Base-by-base conservation (phyloP, 2,888 invertebrate genomes). In the Drosophila formosana region DNA sequence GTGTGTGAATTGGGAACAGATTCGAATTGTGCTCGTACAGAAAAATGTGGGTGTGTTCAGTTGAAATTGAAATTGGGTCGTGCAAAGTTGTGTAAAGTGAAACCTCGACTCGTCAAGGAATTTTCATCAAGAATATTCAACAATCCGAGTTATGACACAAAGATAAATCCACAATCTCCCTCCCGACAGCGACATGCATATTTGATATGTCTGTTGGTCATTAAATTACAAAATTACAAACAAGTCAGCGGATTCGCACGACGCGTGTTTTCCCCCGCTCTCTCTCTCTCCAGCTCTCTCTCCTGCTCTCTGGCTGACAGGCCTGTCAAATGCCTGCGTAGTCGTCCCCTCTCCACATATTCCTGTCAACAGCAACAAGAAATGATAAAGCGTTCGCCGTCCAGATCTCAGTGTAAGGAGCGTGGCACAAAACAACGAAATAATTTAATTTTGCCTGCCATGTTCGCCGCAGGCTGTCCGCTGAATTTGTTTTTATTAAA, bases 401-500 rank as follows among this genome's bases (percentile, higher is more conserved):
- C 66, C 82, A 81, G 85, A 87, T 83, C 73, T 65, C 43, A 39
- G 43, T 25, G 41, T 52, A 76, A 62, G 62, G 53, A 57, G 52
- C 51, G 28, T 26, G 64, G 53, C 56, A 49, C 53, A 72, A 70
- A 80, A 80, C 73, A 78, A 68, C 66, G 72, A 89, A 89, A 89
- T 84, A 88, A 89, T 89, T 86, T 88, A 73, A 89, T 86, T 86
- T 89, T 68, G 69, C 74, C 73, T 86, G 88, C 79, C 85, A 86
- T 89, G 80, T 77, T 77, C 82, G 88, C 85, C 88, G 85, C 88
- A 80, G 85, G 85, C 78, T 66, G 70, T 71, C 86, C 82, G 89
- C 72, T 75, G 75, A 85, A 85, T 89, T 85, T 84, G 85, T 85
- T 84, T 85, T 85, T 85, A 85, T 87, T 85, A 85, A 83, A 87